A percentile compares a stretch with the other conserved stretches of the same genome.
These are phyloP conservation scores for Alethe diademata DNA, from an alignment of 2,113 vertebrate species.

Conservation along the genomic window DNA sequence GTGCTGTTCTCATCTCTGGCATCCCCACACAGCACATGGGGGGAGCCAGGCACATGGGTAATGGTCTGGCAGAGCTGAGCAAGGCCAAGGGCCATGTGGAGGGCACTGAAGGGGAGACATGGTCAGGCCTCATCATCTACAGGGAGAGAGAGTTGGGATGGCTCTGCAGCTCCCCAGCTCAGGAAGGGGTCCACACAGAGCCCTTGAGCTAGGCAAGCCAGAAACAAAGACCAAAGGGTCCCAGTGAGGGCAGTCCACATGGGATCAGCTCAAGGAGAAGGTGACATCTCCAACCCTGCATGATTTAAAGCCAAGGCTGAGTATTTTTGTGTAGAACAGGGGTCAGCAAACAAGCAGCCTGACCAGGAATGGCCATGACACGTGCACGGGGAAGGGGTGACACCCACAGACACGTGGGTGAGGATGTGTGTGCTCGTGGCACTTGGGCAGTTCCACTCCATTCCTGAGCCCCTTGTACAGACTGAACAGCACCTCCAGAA, in stretches of 20 bases:
- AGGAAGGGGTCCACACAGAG: neutral
- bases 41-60: neutral
- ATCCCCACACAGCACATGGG: neutral
- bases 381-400: accelerated
- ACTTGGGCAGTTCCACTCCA: neutral
- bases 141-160: neutral
- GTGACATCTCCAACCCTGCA: neutral
- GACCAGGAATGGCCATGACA: neutral
- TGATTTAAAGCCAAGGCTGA: neutral
- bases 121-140: neutral
- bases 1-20: neutral
- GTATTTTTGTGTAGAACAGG: neutral
- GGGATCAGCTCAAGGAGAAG: neutral
- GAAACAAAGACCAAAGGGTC: neutral
- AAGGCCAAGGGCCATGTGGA: neutral
- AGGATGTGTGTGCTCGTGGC: neutral
- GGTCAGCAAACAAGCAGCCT: neutral
- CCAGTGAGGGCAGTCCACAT: accelerated
- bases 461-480: neutral
- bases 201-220: neutral
- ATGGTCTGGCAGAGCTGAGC: neutral
- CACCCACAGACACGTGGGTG: accelerated
- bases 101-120: neutral
- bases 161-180: neutral
- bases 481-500: neutral